These are phyloP conservation scores for Tetramorium simillimum DNA, from an alignment of 1,140 invertebrate species.

Conservation along the genomic window DNA sequence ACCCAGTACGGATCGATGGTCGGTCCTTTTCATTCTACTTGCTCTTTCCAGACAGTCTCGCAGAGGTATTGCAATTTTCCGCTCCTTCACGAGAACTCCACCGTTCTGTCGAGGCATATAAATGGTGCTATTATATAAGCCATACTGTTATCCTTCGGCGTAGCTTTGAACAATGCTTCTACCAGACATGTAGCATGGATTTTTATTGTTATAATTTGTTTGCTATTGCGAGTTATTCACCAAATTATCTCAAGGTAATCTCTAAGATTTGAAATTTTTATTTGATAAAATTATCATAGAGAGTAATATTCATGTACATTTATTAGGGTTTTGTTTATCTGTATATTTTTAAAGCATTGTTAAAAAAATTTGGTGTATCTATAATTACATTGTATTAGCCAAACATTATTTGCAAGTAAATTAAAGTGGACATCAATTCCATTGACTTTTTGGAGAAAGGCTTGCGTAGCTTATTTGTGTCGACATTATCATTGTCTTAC, in stretches of 20 bases:
- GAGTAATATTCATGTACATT: neutral
- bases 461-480: neutral
- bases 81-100: conserved; percentile 2
- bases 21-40: neutral
- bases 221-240: neutral
- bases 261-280: neutral
- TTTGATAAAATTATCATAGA: neutral
- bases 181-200: neutral
- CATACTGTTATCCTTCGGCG: neutral
- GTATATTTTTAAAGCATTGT: neutral
- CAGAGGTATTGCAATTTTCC: conserved; percentile 27
- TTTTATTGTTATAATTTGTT: conserved; percentile 30
- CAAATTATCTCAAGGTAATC: conserved; percentile 4
- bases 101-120: conserved; percentile 36
- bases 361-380: neutral
- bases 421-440: neutral
- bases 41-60: neutral
- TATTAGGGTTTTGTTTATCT: neutral
- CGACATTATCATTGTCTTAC: conserved; percentile 18
- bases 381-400: neutral
- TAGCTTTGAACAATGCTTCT: neutral
- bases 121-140: conserved; percentile 42
- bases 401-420: neutral
- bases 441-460: neutral
- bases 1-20: neutral